phyloP scores from a whole-genome alignment of 2,113 vertebrate species.

The Heterocephalus glaber region DNA sequence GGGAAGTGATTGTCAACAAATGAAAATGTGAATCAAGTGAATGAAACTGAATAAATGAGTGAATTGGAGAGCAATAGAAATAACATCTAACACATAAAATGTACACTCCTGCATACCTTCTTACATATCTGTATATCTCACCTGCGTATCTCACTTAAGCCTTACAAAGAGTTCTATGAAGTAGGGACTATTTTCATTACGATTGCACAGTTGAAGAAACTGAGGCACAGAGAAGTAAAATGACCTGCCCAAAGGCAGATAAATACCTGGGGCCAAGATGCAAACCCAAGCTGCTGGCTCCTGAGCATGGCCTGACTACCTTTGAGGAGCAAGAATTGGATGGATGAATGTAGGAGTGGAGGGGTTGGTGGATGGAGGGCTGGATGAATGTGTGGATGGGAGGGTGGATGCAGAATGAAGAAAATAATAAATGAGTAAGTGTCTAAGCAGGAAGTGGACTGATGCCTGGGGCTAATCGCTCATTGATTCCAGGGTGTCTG shows the following conservation, averaged over 20 bases:
- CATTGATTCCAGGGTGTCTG: not conserved
- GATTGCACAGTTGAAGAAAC: not conserved
- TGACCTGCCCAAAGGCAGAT: not conserved
- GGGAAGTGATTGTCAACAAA: not conserved
- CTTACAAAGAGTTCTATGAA: not conserved
- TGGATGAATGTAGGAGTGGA: too few relatives aligned
- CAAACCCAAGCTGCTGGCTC: not conserved
- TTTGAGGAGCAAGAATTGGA: not conserved
- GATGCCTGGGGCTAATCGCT: not conserved
- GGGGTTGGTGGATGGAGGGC: not conserved
- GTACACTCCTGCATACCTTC: not conserved
- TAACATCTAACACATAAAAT: not conserved
- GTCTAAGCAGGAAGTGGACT: not conserved
- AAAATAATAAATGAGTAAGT: too few relatives aligned
- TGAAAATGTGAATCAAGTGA: not conserved
- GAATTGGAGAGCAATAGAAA: not conserved
- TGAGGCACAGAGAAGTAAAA: not conserved
- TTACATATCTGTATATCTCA: not conserved
- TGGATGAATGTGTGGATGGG: not conserved
- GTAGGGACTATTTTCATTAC: not conserved
- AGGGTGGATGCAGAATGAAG: not conserved
- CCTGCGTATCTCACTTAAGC: not conserved
- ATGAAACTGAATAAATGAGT: not conserved
- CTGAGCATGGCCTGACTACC: not conserved
- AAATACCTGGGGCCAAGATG: not conserved